Conservation (phyloP, 2,888 invertebrate species). For the Aleiodes leptofemur region DNA sequence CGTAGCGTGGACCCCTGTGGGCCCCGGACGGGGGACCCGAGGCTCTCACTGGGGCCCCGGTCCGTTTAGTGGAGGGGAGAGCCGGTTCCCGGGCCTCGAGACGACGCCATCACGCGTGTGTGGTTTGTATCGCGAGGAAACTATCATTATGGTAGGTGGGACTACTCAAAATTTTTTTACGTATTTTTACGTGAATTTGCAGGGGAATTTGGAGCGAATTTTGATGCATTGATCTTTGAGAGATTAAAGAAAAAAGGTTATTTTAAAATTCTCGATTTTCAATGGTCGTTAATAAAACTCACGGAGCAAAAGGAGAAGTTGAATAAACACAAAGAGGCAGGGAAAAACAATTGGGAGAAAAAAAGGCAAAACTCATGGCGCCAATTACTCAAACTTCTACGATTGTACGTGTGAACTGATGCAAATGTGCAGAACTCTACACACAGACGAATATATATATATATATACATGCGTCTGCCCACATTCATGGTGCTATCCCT, state of each 20-base stretch:
- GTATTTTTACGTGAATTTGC: too few species aligned
- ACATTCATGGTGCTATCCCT: conserved; percentile 38
- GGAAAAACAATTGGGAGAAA: conserved; percentile 31
- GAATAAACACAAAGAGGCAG: conserved; percentile 34
- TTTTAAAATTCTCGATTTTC: conserved; percentile 7
- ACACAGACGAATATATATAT: neutral
- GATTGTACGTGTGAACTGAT: conserved; percentile 41
- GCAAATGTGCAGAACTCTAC: conserved; percentile 31
- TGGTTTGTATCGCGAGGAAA: conserved; percentile 61
- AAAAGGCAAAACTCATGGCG: conserved; percentile 45
- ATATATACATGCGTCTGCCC: conserved; percentile 11
- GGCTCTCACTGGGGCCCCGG: conserved; percentile 45
- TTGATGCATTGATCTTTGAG: too few species aligned
- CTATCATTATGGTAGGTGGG: conserved; percentile 68
- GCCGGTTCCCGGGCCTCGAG: conserved; percentile 67
- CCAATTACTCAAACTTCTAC: conserved; percentile 56
- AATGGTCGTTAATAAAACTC: conserved; percentile 54
- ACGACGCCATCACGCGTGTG: conserved; percentile 72
- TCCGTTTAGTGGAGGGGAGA: conserved; percentile 66
- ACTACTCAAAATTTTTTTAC: conserved; percentile 39
- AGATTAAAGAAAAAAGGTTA: neutral
- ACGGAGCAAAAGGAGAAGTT: conserved; percentile 52
- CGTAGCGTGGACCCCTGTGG: conserved; percentile 59
- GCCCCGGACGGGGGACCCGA: conserved; percentile 37
- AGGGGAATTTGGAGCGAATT: too few species aligned